phyloP scores from a whole-genome alignment of 37 sponge, comb jelly and placozoan species.

The Oscarella lobularis region DNA sequence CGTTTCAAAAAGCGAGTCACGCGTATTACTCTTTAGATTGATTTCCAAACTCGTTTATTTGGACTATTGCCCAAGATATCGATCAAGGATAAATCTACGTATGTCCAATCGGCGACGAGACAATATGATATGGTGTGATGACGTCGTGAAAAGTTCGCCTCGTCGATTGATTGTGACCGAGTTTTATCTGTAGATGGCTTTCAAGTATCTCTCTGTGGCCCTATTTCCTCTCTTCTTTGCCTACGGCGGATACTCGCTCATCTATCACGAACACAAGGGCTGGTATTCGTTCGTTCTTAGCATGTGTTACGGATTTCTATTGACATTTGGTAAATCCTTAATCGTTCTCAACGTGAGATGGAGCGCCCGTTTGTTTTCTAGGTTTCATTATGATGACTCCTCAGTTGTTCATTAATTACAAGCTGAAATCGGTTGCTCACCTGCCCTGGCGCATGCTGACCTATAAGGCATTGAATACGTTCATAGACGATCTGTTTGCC shows the following conservation, averaged over 20 bases:
- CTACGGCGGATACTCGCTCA: constrained; percentile 92
- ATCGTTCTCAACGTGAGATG: neutral
- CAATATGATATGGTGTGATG: constrained; percentile 72
- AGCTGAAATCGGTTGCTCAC: constrained; percentile 98
- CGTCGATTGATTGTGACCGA: too few species aligned
- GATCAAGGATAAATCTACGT: constrained; percentile 66
- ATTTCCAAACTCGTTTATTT: constrained; percentile 33
- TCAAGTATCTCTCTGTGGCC: constrained; percentile 88
- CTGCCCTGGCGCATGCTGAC: constrained; percentile 99
- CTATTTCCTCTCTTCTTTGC: constrained; percentile 81
- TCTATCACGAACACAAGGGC: constrained; percentile 97
- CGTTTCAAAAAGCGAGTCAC: neutral
- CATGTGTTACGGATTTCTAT: constrained; percentile 92
- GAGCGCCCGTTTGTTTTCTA: neutral
- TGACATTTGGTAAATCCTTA: constrained; percentile 75
- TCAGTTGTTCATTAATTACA: constrained; percentile 99
- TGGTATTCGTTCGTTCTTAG: constrained; percentile 93
- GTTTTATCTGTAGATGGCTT: constrained; percentile 49
- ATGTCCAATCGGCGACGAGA: constrained; percentile 82
- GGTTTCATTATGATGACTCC: constrained; percentile 99
- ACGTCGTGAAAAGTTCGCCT: too few species aligned
- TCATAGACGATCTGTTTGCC: constrained; percentile 99
- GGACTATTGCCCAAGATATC: constrained; percentile 65
- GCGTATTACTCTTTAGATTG: constrained; percentile 16
- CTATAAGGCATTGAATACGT: constrained; percentile 98